phyloP scores from a whole-genome alignment of 2,113 vertebrate genomes.

The Anarrhichthys ocellatus region DNA sequence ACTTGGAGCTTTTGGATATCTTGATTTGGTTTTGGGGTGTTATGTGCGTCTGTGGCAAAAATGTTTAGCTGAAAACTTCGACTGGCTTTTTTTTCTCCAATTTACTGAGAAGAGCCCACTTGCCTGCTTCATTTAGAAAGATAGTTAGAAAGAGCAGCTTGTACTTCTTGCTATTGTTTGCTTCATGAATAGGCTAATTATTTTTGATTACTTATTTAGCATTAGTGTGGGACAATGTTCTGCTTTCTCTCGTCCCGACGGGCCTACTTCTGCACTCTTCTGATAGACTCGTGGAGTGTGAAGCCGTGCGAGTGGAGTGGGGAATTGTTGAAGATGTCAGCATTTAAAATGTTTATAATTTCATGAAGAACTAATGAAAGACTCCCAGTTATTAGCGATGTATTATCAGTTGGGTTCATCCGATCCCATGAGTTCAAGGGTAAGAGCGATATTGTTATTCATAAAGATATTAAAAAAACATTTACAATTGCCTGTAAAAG shows the following conservation, averaged over 20 bases:
- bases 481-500: constrained; percentile 2
- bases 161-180: constrained; percentile 33
- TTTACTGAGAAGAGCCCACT: background rate
- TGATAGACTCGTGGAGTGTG: background rate
- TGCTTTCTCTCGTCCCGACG: background rate
- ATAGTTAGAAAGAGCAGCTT: background rate
- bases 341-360: background rate
- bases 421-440: background rate
- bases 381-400: background rate
- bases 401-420: background rate
- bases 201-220: constrained; percentile 22
- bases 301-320: background rate
- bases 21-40: background rate
- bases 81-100: background rate
- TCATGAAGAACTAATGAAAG: background rate
- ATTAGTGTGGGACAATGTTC: background rate
- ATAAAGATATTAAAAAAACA: background rate
- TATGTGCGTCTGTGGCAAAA: background rate
- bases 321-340: background rate
- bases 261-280: background rate
- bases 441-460: background rate
- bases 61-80: background rate
- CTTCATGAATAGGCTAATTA: constrained; percentile 25
- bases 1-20: background rate
- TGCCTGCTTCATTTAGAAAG: constrained; percentile 1